Percentiles rank a stretch among this genome's conserved stretches.
phyloP scores from a whole-genome alignment of 2,797 vertebrate genomes.

The Fratercula arctica region DNA sequence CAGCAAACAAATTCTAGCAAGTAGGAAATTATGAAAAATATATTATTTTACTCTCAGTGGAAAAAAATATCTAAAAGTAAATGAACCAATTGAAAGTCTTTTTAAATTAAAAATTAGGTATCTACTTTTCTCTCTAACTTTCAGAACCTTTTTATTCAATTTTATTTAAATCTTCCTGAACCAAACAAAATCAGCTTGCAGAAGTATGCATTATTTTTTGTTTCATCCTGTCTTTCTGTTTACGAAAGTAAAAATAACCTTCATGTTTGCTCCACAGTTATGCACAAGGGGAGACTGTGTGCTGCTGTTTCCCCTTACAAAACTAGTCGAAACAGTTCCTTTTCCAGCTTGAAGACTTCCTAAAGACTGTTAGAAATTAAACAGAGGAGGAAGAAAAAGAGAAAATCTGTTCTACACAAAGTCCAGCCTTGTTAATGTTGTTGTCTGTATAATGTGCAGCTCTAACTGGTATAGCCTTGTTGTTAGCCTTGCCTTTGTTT shows the following conservation, averaged over 20 bases:
- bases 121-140: neutral
- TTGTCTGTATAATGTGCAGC: neutral
- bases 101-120: neutral
- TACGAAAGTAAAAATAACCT: neutral
- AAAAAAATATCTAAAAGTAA: neutral
- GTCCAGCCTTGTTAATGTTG: neutral
- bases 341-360: neutral
- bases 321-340: neutral
- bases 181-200: neutral
- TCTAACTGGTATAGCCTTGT: neutral
- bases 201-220: neutral
- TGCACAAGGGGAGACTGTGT: neutral
- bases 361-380: neutral
- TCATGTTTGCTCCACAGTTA: neutral
- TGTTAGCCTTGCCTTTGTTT: neutral
- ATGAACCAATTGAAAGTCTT: neutral
- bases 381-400: neutral
- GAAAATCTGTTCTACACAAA: neutral
- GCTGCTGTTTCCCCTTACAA: neutral
- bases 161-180: neutral
- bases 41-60: neutral
- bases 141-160: neutral
- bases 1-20: neutral
- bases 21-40: neutral
- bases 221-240: neutral